Conservation (phyloP, 2,888 invertebrate species). For the Microdon myrmicae region DNA sequence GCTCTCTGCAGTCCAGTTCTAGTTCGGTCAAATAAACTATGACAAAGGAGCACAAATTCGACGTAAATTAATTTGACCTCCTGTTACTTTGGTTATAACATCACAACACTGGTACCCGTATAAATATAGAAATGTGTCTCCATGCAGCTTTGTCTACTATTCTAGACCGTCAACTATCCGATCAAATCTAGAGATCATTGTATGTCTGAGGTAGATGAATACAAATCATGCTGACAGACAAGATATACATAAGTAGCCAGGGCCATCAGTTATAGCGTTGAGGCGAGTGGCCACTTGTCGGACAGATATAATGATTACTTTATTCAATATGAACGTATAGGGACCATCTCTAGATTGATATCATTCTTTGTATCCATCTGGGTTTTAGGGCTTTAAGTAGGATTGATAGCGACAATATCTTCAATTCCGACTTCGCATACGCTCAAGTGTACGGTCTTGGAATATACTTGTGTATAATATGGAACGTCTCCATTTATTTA, state of each 20-base stretch:
- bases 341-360: not conserved
- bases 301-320: not conserved
- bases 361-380: not conserved
- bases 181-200: slow-evolving; percentile 22
- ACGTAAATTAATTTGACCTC: slow-evolving; percentile 50
- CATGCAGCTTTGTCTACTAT: no score
- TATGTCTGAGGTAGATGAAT: slow-evolving; percentile 18
- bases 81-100: slow-evolving; percentile 33
- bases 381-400: slow-evolving; percentile 24
- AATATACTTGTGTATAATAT: slow-evolving; percentile 3
- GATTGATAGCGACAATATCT: slow-evolving; percentile 24
- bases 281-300: not conserved
- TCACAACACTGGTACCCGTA: slow-evolving; percentile 12
- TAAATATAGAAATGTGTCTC: no score
- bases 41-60: slow-evolving; percentile 38
- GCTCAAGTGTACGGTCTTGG: not conserved
- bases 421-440: slow-evolving; percentile 6
- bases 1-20: slow-evolving; percentile 9
- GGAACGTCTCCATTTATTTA: slow-evolving; percentile 33
- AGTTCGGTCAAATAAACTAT: slow-evolving; percentile 32
- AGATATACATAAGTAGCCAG: not conserved
- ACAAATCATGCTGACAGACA: slow-evolving; percentile 24
- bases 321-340: slow-evolving; percentile 1
- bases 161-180: slow-evolving; percentile 15
- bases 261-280: not conserved